phyloP scores from a whole-genome alignment of 2,797 vertebrate species.

The Eulemur coronatus region DNA sequence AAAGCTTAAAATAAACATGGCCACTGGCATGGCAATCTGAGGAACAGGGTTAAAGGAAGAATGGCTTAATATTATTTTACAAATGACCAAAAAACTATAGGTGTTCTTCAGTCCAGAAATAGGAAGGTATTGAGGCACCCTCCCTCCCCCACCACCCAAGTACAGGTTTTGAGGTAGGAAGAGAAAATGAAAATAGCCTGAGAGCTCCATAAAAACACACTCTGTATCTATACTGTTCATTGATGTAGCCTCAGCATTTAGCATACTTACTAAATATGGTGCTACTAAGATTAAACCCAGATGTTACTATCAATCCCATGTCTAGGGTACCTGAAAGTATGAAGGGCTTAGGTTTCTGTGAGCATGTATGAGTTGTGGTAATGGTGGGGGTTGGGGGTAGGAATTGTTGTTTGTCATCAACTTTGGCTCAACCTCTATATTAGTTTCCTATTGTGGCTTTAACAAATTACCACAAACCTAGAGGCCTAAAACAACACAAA shows the following conservation, averaged over 20 bases:
- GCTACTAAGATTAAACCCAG: neutral
- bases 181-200: neutral
- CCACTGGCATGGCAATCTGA: neutral
- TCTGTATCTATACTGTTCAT: neutral
- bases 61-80: constrained; percentile 11
- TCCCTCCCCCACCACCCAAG: neutral
- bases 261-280: neutral
- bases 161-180: constrained; percentile 11
- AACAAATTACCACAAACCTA: neutral
- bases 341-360: neutral
- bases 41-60: neutral
- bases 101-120: neutral
- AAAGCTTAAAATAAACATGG: neutral
- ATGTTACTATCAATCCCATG: constrained; percentile 13
- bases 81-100: neutral
- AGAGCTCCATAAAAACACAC: neutral
- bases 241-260: neutral
- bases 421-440: neutral
- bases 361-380: neutral
- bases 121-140: neutral
- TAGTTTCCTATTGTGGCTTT: neutral
- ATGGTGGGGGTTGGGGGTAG: neutral
- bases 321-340: neutral
- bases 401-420: neutral
- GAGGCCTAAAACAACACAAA: neutral